These are phyloP conservation scores for Polydrusus cervinus DNA, from an alignment of 2,888 invertebrate species.

Conservation along the genomic window DNA sequence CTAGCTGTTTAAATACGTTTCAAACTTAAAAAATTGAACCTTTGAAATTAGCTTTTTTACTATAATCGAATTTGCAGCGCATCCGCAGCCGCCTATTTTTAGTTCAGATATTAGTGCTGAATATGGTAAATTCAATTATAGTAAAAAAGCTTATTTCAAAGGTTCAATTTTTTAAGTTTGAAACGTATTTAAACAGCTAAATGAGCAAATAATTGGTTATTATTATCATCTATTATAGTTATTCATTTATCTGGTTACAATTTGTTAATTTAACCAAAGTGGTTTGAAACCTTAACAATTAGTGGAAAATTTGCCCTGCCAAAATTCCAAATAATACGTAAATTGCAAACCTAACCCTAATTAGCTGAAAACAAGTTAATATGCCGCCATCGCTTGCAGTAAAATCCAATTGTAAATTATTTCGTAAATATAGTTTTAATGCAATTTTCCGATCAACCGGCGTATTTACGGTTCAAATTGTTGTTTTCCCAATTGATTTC, in stretches of 20 bases:
- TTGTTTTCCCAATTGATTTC: slow-evolving; percentile 29
- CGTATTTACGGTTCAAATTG: slow-evolving; percentile 33
- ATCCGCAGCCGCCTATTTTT: too few relatives aligned
- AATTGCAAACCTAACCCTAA: slow-evolving; percentile 7
- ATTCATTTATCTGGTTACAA: neutral
- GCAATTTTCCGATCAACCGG: slow-evolving; percentile 34
- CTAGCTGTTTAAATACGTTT: too few relatives aligned
- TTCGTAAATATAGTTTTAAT: slow-evolving; percentile 30
- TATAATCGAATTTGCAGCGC: too few relatives aligned
- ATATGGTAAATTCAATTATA: too few relatives aligned
- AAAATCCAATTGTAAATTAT: slow-evolving; percentile 22
- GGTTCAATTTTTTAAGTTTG: too few relatives aligned
- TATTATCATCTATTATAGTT: neutral
- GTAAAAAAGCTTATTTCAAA: too few relatives aligned
- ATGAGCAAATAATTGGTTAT: neutral
- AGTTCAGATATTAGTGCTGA: too few relatives aligned
- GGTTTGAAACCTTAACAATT: slow-evolving; percentile 1
- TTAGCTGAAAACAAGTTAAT: slow-evolving; percentile 24
- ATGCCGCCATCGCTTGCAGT: slow-evolving; percentile 21
- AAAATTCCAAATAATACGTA: slow-evolving; percentile 11
- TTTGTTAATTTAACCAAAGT: neutral
- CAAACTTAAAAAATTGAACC: too few relatives aligned
- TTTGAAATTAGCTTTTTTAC: too few relatives aligned
- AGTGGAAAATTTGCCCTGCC: neutral
- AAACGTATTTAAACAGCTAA: too few relatives aligned